Evolutionary conservation across 2,113 vertebrate species (phyloP).

Genomic region (Grantiella picta): DNA sequence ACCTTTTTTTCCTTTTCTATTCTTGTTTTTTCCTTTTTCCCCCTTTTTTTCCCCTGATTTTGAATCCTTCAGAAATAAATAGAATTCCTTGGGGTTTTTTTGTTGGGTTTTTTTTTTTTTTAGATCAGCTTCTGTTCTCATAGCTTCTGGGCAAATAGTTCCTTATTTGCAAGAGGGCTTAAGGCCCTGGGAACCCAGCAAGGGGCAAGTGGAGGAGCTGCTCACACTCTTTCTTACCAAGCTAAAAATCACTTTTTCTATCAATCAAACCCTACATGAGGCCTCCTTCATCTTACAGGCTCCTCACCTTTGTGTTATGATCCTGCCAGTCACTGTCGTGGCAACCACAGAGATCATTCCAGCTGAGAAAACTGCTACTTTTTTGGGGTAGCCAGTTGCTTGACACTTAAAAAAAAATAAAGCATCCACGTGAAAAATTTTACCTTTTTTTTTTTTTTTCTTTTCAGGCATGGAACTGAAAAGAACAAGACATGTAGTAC

Average conservation of each 20-base stretch:
- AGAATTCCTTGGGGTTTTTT: background rate
- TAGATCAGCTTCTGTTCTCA: conserved; percentile 21
- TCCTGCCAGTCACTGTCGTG: conserved; percentile 31
- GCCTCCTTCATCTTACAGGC: background rate
- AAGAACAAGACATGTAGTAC: background rate
- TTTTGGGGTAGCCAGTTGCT: background rate
- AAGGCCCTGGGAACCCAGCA: conserved; percentile 73
- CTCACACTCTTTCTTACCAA: conserved; percentile 15
- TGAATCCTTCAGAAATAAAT: background rate
- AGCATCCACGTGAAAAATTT: background rate
- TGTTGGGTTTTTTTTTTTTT: background rate
- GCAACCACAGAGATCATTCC: conserved; percentile 35
- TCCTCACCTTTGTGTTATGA: conserved; percentile 41
- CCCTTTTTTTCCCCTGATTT: background rate
- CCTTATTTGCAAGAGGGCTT: conserved; percentile 28
- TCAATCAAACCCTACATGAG: conserved; percentile 49
- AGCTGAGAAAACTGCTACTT: background rate
- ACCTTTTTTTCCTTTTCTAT: accelerated
- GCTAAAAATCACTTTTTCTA: conserved; percentile 45
- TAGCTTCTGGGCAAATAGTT: conserved; percentile 41
- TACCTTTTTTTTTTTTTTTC: background rate
- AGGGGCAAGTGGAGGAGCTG: conserved; percentile 26
- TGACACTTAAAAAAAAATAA: background rate
- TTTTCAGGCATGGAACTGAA: background rate
- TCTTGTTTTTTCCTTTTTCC: too few species aligned